phyloP scores from a whole-genome alignment of 2,797 vertebrate genomes.

The Gallinago solitaria region DNA sequence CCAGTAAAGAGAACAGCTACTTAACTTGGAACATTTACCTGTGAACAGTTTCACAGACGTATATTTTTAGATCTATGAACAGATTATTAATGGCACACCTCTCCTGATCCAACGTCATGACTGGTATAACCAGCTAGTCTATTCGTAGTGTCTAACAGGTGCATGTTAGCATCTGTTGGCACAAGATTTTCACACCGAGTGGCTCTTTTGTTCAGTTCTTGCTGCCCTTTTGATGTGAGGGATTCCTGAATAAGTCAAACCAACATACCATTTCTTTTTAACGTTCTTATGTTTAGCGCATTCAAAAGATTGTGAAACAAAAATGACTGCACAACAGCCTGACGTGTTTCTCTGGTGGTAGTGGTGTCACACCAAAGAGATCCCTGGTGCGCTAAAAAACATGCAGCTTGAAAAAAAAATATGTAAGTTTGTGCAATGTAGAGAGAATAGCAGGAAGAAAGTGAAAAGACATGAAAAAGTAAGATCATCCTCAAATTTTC shows the following conservation, averaged over 20 bases:
- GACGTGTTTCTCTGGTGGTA: neutral
- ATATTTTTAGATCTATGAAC: conserved; percentile 16
- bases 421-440: neutral
- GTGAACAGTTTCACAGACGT: neutral
- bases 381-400: neutral
- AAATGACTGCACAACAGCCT: neutral
- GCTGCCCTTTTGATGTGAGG: neutral
- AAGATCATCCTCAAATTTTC: neutral
- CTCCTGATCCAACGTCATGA: neutral
- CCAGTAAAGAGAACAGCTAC: neutral
- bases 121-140: neutral
- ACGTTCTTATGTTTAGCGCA: neutral
- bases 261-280: neutral
- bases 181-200: neutral
- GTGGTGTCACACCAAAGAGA: neutral
- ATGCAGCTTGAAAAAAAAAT: neutral
- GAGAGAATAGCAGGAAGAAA: neutral
- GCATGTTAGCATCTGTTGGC: conserved; percentile 21
- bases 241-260: neutral
- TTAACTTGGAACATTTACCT: conserved; percentile 43
- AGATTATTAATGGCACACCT: conserved; percentile 6
- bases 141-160: conserved; percentile 41
- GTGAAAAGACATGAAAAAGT: neutral
- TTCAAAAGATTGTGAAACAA: neutral
- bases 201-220: neutral